Evolutionary conservation across 2,113 vertebrate species (phyloP).

Genomic region (Microcebus jonahi): DNA sequence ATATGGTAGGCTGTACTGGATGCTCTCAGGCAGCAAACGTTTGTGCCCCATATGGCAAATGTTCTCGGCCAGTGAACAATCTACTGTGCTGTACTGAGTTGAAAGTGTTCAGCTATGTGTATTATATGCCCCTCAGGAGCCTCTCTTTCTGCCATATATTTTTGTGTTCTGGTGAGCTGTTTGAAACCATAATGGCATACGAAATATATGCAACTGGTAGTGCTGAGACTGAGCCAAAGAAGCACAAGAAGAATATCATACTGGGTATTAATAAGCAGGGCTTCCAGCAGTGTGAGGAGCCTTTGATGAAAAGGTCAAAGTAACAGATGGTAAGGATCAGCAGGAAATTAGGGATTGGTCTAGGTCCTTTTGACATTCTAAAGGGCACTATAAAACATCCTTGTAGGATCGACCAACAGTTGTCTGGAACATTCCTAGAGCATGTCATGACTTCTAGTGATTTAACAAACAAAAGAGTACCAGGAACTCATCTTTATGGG

Average conservation of each 20-base stretch:
- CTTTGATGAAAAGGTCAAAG: slow-evolving; percentile 77
- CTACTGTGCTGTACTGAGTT: neutral
- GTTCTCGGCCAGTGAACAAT: slow-evolving; percentile 25
- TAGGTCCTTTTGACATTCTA: slow-evolving; percentile 73
- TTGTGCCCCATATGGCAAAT: slow-evolving; percentile 38
- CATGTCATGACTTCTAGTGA: neutral
- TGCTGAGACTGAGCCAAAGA: neutral
- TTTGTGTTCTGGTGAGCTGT: slow-evolving; percentile 57
- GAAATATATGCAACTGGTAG: neutral
- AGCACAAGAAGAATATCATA: neutral
- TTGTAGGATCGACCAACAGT: slow-evolving; percentile 27
- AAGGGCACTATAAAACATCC: slow-evolving; percentile 52
- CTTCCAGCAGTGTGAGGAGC: slow-evolving; percentile 44
- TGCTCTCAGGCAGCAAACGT: slow-evolving; percentile 18
- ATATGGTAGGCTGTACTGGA: neutral
- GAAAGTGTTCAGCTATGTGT: slow-evolving; percentile 17
- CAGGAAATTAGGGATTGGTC: slow-evolving; percentile 72
- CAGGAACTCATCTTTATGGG: neutral
- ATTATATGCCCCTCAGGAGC: neutral
- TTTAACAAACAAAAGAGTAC: slow-evolving; percentile 16
- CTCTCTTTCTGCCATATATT: slow-evolving; percentile 43
- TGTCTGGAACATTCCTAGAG: slow-evolving; percentile 43
- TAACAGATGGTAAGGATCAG: slow-evolving; percentile 75
- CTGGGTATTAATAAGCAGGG: neutral
- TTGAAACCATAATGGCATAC: slow-evolving; percentile 44